Evolutionary conservation across 2,797 vertebrate genomes (phyloP), one percentile per base, ranked within the genome.

Genomic region (Enteromius treurensis): DNA sequence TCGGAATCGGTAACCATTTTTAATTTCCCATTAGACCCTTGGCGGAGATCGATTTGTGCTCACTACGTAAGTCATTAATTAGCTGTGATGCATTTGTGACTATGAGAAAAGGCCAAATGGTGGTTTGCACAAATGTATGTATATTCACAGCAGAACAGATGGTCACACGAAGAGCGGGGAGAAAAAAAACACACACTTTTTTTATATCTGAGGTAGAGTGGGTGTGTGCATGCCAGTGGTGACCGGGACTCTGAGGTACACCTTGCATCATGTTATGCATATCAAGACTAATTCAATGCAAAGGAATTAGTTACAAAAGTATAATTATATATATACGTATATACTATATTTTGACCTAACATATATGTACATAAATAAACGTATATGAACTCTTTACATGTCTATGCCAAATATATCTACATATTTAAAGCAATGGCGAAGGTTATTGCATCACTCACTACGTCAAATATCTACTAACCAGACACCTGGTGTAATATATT

Each of bases 31-130:
- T 88, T 85, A 88, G 84, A 84, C 87, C 76, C 64, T 64, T 81
- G 83, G 74, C 69, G n/a, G 92, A 91, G 84, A 90, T 92, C 90
- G 88, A 90, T 91, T 90, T 89, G 87, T 89, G 88, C 91, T 91
- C 89, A 88, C 91, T 93, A 93, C 92, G 92, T 93, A 93, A 93
- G 91, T 93, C 93, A 93, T 94, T 95, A 94, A 95, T 95, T 94
- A 94, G 90, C 90, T 89, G 89, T 93, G 93, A 93, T 93, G 89
- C 91, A 92, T 93, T 89, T 89, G 91, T 90, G 90, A 90, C 89
- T 88, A 89, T 86, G 88, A 92, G 89, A 86, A 89, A 91, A 86
- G 89, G 92, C 89, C 94, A 95, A 91, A 88, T 87, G 84, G 89
- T 89, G 90, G 90, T 92, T 92, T 91, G 89, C 91, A 91, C 90